phyloP scores from a whole-genome alignment of 2,888 invertebrate species.

The Chrysina gloriosa region DNA sequence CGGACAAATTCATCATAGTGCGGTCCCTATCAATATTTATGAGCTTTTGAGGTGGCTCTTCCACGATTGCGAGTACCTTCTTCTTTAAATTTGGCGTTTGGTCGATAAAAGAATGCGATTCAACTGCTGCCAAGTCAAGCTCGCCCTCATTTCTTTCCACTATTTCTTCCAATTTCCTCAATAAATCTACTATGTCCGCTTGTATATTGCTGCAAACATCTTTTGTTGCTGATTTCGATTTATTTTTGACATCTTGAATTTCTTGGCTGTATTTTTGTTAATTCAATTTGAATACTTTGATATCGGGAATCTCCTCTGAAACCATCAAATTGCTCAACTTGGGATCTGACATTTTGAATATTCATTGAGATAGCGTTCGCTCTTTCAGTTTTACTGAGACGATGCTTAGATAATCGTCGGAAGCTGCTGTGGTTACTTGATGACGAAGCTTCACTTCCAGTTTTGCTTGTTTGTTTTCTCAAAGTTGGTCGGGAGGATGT shows the following conservation, averaged over 20 bases:
- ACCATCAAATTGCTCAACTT: constrained; percentile 45
- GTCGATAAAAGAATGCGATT: constrained; percentile 52
- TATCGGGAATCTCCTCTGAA: constrained; percentile 41
- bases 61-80: neutral
- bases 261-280: constrained; percentile 42
- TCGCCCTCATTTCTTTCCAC: constrained; percentile 46
- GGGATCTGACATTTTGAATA: constrained; percentile 24
- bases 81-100: constrained; percentile 36
- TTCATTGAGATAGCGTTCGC: constrained; percentile 26
- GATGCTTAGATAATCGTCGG: constrained; percentile 4
- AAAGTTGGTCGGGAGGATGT: constrained; percentile 6
- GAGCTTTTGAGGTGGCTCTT: constrained; percentile 6
- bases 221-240: constrained; percentile 40
- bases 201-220: constrained; percentile 42
- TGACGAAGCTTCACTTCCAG: neutral
- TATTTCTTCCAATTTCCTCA: constrained; percentile 44
- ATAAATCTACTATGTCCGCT: constrained; percentile 43
- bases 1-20: constrained; percentile 38
- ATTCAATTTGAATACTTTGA: constrained; percentile 43
- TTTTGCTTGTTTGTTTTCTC: neutral
- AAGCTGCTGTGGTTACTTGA: neutral
- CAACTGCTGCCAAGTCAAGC: constrained; percentile 52
- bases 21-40: constrained; percentile 9
- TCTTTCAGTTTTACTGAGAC: constrained; percentile 25
- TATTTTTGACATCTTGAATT: constrained; percentile 40